phyloP scores from a whole-genome alignment of 2,113 vertebrate species.

The Lampris incognitus region DNA sequence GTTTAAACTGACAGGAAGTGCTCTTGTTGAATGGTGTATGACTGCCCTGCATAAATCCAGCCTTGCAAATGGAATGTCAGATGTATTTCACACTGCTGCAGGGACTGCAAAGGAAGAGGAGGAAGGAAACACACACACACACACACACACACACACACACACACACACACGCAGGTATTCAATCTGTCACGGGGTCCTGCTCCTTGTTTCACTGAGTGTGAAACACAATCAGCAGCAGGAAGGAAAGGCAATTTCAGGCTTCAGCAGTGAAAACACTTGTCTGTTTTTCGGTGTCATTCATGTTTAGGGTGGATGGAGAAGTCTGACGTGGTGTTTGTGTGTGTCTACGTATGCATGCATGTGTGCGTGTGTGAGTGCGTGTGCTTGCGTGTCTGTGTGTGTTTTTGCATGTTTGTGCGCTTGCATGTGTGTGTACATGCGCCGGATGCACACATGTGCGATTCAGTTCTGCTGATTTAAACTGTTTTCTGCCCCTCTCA shows the following conservation, averaged over 20 bases:
- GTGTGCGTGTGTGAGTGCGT: slow-evolving; percentile 1
- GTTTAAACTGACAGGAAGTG: slow-evolving; percentile 38
- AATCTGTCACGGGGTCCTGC: slow-evolving; percentile 33
- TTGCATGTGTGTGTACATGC: background rate
- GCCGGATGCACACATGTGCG: background rate
- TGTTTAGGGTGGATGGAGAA: slow-evolving; percentile 60
- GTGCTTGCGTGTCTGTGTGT: background rate
- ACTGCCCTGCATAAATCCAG: slow-evolving; percentile 38
- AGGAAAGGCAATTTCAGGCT: slow-evolving; percentile 76
- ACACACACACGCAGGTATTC: slow-evolving; percentile 21
- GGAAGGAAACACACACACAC: slow-evolving; percentile 1
- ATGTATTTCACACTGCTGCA: slow-evolving; percentile 33
- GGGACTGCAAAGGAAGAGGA: slow-evolving; percentile 20
- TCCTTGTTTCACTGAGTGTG: slow-evolving; percentile 63
- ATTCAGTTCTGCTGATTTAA: slow-evolving; percentile 60
- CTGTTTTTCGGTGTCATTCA: slow-evolving; percentile 68
- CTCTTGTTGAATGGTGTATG: background rate
- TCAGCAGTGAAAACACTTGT: slow-evolving; percentile 60
- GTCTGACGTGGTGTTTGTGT: slow-evolving; percentile 34
- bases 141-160: slow-evolving; percentile 19
- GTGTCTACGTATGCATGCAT: background rate
- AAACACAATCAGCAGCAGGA: slow-evolving; percentile 69
- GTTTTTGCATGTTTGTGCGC: background rate
- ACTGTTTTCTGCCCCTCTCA: slow-evolving; percentile 24
- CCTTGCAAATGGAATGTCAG: slow-evolving; percentile 39